Evolutionary conservation across 37 sponge, comb jelly and placozoan species (phyloP).

Genomic region (Theonella swinhoei): DNA sequence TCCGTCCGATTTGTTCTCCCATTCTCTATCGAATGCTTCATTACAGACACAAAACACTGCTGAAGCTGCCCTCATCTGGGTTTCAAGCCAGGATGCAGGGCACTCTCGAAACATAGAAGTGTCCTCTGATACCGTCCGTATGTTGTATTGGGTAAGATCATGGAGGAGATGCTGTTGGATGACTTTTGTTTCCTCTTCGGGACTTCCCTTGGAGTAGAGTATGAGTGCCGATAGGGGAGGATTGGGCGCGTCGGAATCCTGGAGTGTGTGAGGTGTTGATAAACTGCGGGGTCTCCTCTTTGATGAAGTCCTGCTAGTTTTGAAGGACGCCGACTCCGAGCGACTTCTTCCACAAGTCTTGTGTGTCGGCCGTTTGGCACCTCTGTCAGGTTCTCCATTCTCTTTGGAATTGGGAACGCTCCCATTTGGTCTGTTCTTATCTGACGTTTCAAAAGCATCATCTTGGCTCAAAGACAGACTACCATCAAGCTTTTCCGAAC

Average conservation of each 20-base stretch:
- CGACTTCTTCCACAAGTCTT: neutral
- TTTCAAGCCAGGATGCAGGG: neutral
- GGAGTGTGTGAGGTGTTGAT: neutral
- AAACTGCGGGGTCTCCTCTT: neutral
- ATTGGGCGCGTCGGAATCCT: neutral
- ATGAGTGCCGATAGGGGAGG: neutral
- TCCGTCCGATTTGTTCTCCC: neutral
- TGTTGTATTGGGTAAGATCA: constrained; percentile 1
- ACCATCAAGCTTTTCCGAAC: neutral
- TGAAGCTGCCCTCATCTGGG: neutral
- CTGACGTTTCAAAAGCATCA: neutral
- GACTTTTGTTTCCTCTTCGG: neutral
- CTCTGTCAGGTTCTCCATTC: neutral
- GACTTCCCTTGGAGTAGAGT: neutral
- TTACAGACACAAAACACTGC: neutral
- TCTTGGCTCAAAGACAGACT: neutral
- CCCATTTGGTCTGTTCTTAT: neutral
- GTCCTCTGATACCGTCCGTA: neutral
- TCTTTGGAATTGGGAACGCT: neutral
- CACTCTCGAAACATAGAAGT: neutral
- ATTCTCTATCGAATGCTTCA: neutral
- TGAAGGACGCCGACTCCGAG: neutral
- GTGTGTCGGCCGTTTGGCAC: neutral
- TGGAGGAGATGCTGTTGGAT: neutral
- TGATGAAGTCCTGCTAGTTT: neutral